phyloP scores from a whole-genome alignment of 2,113 vertebrate species.

The Eolophus roseicapilla region DNA sequence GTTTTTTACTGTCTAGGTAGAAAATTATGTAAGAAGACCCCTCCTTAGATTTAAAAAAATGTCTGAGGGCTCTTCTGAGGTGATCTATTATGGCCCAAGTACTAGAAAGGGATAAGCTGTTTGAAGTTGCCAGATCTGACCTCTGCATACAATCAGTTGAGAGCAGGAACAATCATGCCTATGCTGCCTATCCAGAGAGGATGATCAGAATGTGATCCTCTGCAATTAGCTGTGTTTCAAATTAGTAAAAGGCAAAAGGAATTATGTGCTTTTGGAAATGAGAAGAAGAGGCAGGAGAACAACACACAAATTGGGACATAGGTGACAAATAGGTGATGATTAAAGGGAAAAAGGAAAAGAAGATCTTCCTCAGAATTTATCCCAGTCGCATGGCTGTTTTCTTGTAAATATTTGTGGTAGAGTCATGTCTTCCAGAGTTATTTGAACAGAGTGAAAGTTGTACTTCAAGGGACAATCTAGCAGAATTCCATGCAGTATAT shows the following conservation, averaged over 20 bases:
- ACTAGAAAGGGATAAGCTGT: background rate
- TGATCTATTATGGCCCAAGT: background rate
- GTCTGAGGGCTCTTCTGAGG: background rate
- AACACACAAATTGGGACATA: background rate
- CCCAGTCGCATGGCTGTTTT: background rate
- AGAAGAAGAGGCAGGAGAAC: background rate
- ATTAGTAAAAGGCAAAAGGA: background rate
- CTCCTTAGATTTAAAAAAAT: background rate
- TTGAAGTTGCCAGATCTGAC: background rate
- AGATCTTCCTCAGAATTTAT: background rate
- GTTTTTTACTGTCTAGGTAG: background rate
- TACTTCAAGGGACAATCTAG: background rate
- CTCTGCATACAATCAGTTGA: background rate
- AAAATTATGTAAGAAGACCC: background rate
- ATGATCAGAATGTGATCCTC: background rate
- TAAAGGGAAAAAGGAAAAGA: background rate
- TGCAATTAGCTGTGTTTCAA: background rate
- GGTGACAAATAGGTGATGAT: background rate
- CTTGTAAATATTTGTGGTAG: background rate
- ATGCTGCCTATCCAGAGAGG: background rate
- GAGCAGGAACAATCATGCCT: background rate
- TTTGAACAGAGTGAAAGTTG: background rate
- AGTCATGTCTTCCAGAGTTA: background rate
- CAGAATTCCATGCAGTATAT: background rate
- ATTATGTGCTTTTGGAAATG: fast-evolving